Evolutionary conservation across 1,140 invertebrate species (phyloP).

Genomic region (Proctacanthus coquilletti): DNA sequence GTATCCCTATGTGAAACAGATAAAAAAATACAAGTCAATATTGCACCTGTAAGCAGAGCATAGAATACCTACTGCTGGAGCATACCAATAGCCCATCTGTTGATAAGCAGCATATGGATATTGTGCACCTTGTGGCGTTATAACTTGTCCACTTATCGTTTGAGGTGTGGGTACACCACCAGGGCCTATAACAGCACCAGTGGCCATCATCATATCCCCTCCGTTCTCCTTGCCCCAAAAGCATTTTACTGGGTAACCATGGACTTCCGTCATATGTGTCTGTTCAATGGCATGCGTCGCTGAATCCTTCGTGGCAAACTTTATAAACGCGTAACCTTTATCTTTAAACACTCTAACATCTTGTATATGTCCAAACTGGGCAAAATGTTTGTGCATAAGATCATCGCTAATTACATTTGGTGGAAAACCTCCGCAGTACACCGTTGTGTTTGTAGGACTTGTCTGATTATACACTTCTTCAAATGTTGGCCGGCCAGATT

Average conservation of each 20-base stretch:
- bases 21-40: constrained; percentile 7
- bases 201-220: constrained; percentile 23
- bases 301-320: constrained; percentile 92
- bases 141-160: constrained; percentile 5
- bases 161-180: constrained; percentile 25
- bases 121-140: constrained; percentile 32
- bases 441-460: constrained; percentile 95
- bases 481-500: constrained; percentile 41
- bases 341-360: constrained; percentile 98
- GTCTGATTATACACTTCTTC: constrained; percentile 89
- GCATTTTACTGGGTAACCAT: constrained; percentile 92
- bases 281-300: constrained; percentile 94
- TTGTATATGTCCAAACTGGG: constrained; percentile 85
- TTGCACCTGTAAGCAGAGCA: no score
- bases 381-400: constrained; percentile 89
- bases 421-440: constrained; percentile 94
- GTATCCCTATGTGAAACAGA: no score
- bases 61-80: constrained; percentile 28
- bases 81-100: constrained; percentile 71
- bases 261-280: constrained; percentile 93
- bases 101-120: constrained; percentile 51
- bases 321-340: constrained; percentile 98
- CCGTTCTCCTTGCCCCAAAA: constrained; percentile 93
- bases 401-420: constrained; percentile 88
- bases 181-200: constrained; percentile 22